phyloP scores from a whole-genome alignment of 2,888 invertebrate genomes.

The Silvanus unidentatus region DNA sequence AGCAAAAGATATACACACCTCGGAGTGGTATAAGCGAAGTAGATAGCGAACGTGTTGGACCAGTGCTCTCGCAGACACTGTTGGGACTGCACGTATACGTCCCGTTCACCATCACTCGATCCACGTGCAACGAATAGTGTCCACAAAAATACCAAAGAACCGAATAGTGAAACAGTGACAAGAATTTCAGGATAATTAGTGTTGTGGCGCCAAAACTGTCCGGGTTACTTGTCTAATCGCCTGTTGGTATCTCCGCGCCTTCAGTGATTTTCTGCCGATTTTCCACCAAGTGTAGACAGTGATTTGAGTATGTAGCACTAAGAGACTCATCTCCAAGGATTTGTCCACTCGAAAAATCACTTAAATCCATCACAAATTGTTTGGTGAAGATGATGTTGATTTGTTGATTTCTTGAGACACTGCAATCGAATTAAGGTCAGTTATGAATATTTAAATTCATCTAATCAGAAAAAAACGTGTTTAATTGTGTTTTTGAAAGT shows the following conservation, averaged over 20 bases:
- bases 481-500: too few species aligned
- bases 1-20: conserved; percentile 26
- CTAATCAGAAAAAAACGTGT: neutral
- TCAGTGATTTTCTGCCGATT: too few species aligned
- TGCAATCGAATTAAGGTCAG: conserved; percentile 17
- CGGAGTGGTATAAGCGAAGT: conserved; percentile 33
- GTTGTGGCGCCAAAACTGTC: neutral
- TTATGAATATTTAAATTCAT: conserved; percentile 1
- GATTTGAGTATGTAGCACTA: too few species aligned
- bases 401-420: conserved; percentile 7
- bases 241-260: conserved; percentile 19
- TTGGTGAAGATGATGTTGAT: too few species aligned
- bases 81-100: conserved; percentile 33
- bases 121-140: conserved; percentile 25
- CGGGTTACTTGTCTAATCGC: conserved; percentile 19
- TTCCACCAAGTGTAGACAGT: too few species aligned
- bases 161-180: too few species aligned
- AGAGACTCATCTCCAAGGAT: too few species aligned
- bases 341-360: too few species aligned
- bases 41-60: conserved; percentile 36
- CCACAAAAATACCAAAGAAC: neutral
- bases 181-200: too few species aligned
- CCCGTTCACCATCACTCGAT: conserved; percentile 24
- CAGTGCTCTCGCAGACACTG: conserved; percentile 39
- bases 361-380: too few species aligned